These are phyloP conservation scores for Sciaenops ocellatus DNA, from an alignment of 2,797 vertebrate species.

Conservation along the genomic window DNA sequence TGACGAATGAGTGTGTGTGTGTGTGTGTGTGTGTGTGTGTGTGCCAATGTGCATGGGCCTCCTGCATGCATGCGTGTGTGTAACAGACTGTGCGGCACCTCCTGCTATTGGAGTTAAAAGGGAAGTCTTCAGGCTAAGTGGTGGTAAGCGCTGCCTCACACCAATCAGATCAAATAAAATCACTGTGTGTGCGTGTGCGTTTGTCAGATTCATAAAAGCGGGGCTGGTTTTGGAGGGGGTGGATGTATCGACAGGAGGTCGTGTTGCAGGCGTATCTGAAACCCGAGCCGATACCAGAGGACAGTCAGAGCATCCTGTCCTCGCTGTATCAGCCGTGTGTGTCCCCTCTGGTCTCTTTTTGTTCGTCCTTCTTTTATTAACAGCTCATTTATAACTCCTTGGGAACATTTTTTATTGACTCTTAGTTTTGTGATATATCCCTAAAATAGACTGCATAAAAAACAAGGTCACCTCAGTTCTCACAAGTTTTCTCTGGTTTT, in stretches of 20 bases:
- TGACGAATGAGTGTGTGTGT: conserved; percentile 56
- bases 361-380: conserved; percentile 15
- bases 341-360: conserved; percentile 19
- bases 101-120: conserved; percentile 76
- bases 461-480: not conserved
- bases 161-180: conserved; percentile 77
- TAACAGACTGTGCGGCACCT: conserved; percentile 70
- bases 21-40: conserved; percentile 26
- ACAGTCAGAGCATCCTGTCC: conserved; percentile 64
- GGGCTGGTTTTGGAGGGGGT: conserved; percentile 22
- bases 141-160: conserved; percentile 66
- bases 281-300: conserved; percentile 62
- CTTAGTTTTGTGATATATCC: conserved; percentile 3
- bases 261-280: conserved; percentile 74
- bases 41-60: not conserved
- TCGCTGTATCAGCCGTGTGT: conserved; percentile 16
- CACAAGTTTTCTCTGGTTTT: not conserved
- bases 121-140: conserved; percentile 83
- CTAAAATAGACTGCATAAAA: not conserved
- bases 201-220: conserved; percentile 34
- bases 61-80: conserved; percentile 19
- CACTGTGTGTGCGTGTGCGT: conserved; percentile 43
- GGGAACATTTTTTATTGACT: conserved; percentile 34
- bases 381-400: conserved; percentile 10
- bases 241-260: conserved; percentile 70